Base-by-base conservation (phyloP, 2,888 invertebrate species). In the Drosophila merina region DNA sequence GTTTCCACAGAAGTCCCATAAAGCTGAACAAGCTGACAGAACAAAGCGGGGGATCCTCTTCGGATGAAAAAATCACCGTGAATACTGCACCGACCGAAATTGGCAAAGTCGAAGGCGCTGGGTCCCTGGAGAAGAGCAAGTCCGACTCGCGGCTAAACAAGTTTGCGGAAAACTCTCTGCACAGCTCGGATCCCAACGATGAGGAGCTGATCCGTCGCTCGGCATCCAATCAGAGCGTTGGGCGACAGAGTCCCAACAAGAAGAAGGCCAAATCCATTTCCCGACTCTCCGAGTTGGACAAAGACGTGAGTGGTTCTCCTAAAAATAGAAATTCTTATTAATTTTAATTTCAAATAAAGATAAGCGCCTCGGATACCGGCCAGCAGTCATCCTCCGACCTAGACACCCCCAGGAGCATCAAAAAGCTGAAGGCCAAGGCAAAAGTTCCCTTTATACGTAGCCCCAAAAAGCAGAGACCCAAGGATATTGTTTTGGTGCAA, bases 71-170 rank as follows among this genome's bases (percentile, higher is more conserved):
- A 36, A 48, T 38, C 4, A 68, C 68, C 0, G 12, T 55, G 3
- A 55, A 57, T 44, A 56, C 48, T 4, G 52, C 49, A 48, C 50
- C 33, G 2, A 45, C n/a, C 30, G 60, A 71, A 6, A 56, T 9
- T 10, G 36, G 36, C 14, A 74, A 66, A 8, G 9, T 47, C 51
- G 45, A 79, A 51, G 25, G 38, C 33, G 20, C 5, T 28, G 47
- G 79, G 78, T 87, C 92, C 7, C 88, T 93, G 57, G 94, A 95
- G 86, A 95, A 94, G 78, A 94, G 94, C 88, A 94, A 94, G 88
- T 94, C 94, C 0, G 94, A 95, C 87, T 94, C 94, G 20, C 94
- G 94, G 85, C 90, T 95, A 42, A 93, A 93, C 79, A 93, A 93
- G 70, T 90, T 89, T 60, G 87, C 86, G 67, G 88, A 85, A 1